Base-by-base conservation (phyloP, 2,113 vertebrate species). In the Eretmochelys imbricata region DNA sequence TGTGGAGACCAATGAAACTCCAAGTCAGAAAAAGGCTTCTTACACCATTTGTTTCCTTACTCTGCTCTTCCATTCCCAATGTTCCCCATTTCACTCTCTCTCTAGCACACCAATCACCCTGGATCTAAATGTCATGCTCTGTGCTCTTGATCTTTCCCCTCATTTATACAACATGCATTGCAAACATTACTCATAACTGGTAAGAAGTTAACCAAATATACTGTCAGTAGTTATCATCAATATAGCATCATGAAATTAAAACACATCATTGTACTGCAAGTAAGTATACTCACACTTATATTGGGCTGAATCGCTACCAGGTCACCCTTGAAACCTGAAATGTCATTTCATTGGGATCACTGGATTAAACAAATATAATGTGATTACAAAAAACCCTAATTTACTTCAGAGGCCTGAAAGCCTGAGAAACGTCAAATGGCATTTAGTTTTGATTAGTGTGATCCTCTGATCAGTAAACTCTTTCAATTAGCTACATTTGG, bases 151-250 rank as follows among this genome's bases (percentile, higher is more conserved):
- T 19, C 31, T 72, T 72, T 72, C n/a, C 65, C 19, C 35, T 79
- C 79, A 83, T 91, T 95, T 90, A 54, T 42, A 91, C 31, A 90
- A 62, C 35, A 88, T 85, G 51, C 6, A 82, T 51, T 89, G 19
- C 31, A 93, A 97, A 91, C 5, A 29, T 0, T 4, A 0, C 46
- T 49, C 10, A 57, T 48, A 91, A 79, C 35, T 85, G 53, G 82
- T 94, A 95, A 49, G 49, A 35, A 0, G 0, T 82, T 29, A 93
- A 22, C 19, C 59, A 62, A 38, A 55, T 42, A 35, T 57, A 95
- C 88, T 93, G 55, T 90, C 80, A 89, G 93, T 51, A 82, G 13
- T 88, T 93, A 90, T 46, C 84, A 82, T 90, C 86, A 82, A 84
- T 92, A 84, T 29, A 80, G 48, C 7, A 9, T 49, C 72, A 50